Conservation (phyloP, 2,113 vertebrate genomes). For the Ibidorhyncha struthersii region DNA sequence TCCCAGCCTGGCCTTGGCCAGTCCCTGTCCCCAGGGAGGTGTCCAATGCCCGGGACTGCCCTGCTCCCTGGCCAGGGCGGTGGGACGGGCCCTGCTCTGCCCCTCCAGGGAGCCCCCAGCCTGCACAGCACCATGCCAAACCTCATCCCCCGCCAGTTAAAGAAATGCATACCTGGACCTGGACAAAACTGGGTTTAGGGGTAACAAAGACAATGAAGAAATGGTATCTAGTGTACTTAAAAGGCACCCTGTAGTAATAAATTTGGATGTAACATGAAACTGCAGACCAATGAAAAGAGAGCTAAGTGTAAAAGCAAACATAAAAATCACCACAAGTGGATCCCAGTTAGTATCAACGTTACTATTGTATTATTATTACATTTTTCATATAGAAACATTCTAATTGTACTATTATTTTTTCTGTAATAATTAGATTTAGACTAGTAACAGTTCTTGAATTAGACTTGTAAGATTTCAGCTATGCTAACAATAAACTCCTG, state of each 20-base stretch:
- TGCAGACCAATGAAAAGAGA: not conserved
- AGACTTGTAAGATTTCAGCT: not conserved
- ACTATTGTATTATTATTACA: not conserved
- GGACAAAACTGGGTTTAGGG: not conserved
- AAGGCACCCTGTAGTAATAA: not conserved
- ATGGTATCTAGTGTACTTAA: not conserved
- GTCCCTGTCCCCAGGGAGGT: not conserved
- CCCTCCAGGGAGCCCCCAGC: accelerated
- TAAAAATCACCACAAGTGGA: not conserved
- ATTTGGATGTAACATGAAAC: not conserved
- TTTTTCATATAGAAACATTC: not conserved
- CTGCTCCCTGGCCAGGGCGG: not conserved
- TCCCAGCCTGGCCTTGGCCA: not conserved
- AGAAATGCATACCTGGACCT: not conserved
- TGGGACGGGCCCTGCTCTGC: not conserved
- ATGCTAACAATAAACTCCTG: not conserved
- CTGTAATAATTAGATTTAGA: not conserved
- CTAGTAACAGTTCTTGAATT: not conserved
- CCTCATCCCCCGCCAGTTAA: accelerated
- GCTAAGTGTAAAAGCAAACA: not conserved
- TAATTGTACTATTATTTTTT: not conserved
- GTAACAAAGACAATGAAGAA: not conserved
- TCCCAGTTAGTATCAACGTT: not conserved
- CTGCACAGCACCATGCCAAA: not conserved
- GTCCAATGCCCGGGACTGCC: not conserved